These are phyloP conservation scores for Petroica traversi DNA, from an alignment of 2,113 vertebrate species.

Conservation along the genomic window DNA sequence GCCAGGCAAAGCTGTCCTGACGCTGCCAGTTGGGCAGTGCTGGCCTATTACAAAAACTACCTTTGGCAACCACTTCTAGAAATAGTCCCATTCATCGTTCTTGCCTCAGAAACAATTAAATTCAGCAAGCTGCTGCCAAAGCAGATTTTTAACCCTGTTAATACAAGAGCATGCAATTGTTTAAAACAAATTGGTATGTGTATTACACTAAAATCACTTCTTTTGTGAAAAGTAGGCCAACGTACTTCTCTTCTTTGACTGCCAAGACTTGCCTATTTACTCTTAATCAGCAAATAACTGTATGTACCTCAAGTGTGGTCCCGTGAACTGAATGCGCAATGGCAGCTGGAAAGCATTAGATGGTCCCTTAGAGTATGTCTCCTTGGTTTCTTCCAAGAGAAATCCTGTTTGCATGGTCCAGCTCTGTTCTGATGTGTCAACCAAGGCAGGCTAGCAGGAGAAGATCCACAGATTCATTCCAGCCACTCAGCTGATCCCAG, in stretches of 20 bases:
- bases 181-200: slow-evolving; percentile 7
- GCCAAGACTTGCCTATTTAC: background rate
- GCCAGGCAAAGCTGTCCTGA: background rate
- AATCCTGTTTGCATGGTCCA: background rate
- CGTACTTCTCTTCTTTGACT: background rate
- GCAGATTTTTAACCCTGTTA: slow-evolving; percentile 43
- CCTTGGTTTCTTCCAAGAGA: background rate
- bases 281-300: slow-evolving; percentile 29
- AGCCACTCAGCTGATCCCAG: background rate
- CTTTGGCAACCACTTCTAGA: slow-evolving; percentile 22
- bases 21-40: background rate
- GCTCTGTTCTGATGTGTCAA: background rate
- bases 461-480: background rate
- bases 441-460: background rate
- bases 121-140: slow-evolving; percentile 24
- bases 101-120: slow-evolving; percentile 47
- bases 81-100: background rate
- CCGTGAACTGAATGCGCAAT: background rate
- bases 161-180: slow-evolving; percentile 29
- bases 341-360: background rate
- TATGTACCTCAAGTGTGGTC: background rate
- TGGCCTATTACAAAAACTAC: background rate
- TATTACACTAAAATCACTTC: slow-evolving; percentile 4
- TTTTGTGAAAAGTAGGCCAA: slow-evolving; percentile 25
- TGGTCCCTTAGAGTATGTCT: background rate